Conservation (phyloP, 2,797 vertebrate genomes). For the Chromis chromis region DNA sequence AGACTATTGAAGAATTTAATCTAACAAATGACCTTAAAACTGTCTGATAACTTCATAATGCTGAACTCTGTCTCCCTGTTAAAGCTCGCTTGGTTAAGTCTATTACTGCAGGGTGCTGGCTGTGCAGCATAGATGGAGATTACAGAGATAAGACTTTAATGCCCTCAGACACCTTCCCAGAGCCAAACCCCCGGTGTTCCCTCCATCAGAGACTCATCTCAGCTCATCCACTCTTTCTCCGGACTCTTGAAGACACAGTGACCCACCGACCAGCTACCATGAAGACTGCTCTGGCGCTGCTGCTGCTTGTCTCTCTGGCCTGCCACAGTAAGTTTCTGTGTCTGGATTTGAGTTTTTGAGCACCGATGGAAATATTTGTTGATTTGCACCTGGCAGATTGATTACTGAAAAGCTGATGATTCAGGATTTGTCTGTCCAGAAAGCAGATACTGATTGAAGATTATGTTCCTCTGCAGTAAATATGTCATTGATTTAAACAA, state of each 20-base stretch:
- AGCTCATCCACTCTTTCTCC: conserved; percentile 48
- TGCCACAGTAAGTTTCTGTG: conserved; percentile 81
- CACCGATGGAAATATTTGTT: not conserved
- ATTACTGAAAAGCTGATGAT: not conserved
- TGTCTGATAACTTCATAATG: not conserved
- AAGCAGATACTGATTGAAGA: not conserved
- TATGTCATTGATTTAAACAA: not conserved
- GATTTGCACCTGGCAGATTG: not conserved
- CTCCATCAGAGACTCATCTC: conserved; percentile 33
- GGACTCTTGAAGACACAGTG: conserved; percentile 46
- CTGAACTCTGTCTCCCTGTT: conserved; percentile 40
- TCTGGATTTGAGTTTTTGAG: not conserved
- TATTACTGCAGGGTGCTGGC: conserved; percentile 76
- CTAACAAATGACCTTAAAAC: conserved; percentile 16
- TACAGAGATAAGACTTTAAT: conserved; percentile 81
- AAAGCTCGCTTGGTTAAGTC: conserved; percentile 67
- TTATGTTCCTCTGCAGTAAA: not conserved
- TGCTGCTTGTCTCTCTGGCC: conserved; percentile 77
- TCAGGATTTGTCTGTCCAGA: not conserved
- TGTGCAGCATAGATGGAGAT: conserved; percentile 81
- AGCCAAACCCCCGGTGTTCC: conserved; percentile 34
- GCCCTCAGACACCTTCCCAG: conserved; percentile 69
- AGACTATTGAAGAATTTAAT: not conserved
- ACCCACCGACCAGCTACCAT: conserved; percentile 65
- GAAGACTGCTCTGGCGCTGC: conserved; percentile 77